A percentile compares a stretch with the other conserved stretches of the same genome.
These are phyloP conservation scores for Mus minutoides DNA, from an alignment of 2,797 vertebrate species.

Conservation along the genomic window DNA sequence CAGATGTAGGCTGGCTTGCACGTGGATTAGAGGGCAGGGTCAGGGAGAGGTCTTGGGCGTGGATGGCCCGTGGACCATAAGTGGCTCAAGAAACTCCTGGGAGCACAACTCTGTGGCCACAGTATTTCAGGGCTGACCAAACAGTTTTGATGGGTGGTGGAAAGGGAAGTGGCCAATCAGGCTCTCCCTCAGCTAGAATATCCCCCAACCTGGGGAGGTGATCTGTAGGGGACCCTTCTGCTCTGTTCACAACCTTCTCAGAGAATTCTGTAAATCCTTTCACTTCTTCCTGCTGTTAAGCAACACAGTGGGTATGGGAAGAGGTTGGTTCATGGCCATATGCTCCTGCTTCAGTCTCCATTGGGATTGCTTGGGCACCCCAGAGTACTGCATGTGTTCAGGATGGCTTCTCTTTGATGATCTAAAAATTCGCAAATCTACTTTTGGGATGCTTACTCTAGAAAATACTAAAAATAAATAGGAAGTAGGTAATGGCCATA, in stretches of 20 bases:
- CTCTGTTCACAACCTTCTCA: neutral
- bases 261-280: constrained; percentile 44
- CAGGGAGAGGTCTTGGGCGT: neutral
- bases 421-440: neutral
- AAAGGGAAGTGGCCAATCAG: neutral
- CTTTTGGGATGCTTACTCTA: neutral
- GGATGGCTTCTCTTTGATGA: neutral
- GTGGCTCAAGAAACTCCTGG: neutral
- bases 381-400: neutral
- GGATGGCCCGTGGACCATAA: neutral
- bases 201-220: neutral
- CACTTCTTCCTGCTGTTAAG: neutral
- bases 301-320: neutral
- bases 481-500: neutral
- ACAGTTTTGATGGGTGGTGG: fast-evolving
- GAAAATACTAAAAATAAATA: constrained; percentile 11
- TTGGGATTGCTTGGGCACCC: neutral
- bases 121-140: neutral
- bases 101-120: neutral
- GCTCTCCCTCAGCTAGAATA: constrained; percentile 32
- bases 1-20: neutral
- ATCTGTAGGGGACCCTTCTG: constrained; percentile 38
- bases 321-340: too few relatives aligned
- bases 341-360: neutral
- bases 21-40: neutral